Evolutionary conservation across 2,797 vertebrate genomes (phyloP), one percentile per base, ranked within the genome.

Genomic region (Betta splendens): DNA sequence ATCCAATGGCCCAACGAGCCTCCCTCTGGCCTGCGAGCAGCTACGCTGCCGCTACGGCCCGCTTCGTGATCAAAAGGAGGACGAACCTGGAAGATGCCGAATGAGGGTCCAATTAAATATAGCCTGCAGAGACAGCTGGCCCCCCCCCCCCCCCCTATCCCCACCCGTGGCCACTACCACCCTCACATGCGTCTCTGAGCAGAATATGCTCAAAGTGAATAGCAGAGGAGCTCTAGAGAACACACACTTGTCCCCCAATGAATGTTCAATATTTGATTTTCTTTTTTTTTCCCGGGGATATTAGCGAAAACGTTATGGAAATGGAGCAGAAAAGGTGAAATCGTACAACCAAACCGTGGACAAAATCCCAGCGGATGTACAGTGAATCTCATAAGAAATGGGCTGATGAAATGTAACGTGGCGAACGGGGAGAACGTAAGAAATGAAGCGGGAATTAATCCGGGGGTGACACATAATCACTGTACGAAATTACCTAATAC

Each of bases 61-160:
- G 83, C 79, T 88, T 70, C 53, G 69, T 89, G 87, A 92, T 92
- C 89, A 90, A 91, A 92, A 86, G 82, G 70, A 84, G 79, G 79
- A 79, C 49, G 65, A 71, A 92, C 87, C 87, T 89, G 86, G 82
- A 87, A 87, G 85, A 91, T 86, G 85, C 79, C 15, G 81, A 89
- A 89, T 78, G 78, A 83, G 86, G 85, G 74, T 88, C 90, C 90
- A 91, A 93, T 92, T 92, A 92, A 92, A 89, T 75, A 77, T 77
- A 77, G 87, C 90, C 90, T 77, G 86, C 79, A 90, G 89, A 87
- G 84, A 86, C 76, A 84, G 80, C 70, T 75, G 85, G 49, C 59
- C 10, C 11, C 7, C 43, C 44, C 22, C 32, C 49, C 31, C 39
- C 45, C 53, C n/a, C n/a, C n/a, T n/a, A n/a, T n/a, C n/a, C n/a